These are phyloP conservation scores for Stenichneumon culpator DNA, from an alignment of 2,888 invertebrate species.

Conservation along the genomic window DNA sequence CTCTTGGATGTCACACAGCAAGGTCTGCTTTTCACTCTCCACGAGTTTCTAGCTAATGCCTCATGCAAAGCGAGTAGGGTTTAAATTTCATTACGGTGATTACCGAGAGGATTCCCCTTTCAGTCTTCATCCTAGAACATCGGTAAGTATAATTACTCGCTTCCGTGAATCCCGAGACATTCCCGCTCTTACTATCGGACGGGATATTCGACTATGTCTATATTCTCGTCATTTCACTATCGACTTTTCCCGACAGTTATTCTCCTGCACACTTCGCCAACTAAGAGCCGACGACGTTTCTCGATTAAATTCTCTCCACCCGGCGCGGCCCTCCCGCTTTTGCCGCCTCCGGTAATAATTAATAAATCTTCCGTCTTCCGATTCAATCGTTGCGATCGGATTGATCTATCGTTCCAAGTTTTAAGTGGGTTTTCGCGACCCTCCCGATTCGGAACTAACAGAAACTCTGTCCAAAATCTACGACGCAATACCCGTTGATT, in stretches of 20 bases:
- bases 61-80: constrained; percentile 70
- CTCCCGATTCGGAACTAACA: not conserved
- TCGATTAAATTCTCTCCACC: constrained; percentile 43
- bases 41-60: constrained; percentile 54
- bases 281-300: constrained; percentile 32
- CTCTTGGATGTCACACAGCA: constrained; percentile 17
- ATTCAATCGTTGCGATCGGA: constrained; percentile 19
- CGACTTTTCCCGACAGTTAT: constrained; percentile 43
- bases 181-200: constrained; percentile 9
- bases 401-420: constrained; percentile 35
- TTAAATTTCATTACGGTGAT: constrained; percentile 78
- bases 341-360: constrained; percentile 35
- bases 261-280: constrained; percentile 31
- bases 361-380: constrained; percentile 44
- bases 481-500: too few relatives aligned
- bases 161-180: constrained; percentile 34
- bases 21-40: constrained; percentile 26
- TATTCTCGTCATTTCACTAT: constrained; percentile 30
- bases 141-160: constrained; percentile 59
- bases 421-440: not conserved
- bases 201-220: not conserved
- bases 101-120: constrained; percentile 66
- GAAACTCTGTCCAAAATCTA: not conserved
- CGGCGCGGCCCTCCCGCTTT: constrained; percentile 8
- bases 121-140: constrained; percentile 10